Conservation (phyloP, 2,888 invertebrate species). For the Hyalella azteca region DNA sequence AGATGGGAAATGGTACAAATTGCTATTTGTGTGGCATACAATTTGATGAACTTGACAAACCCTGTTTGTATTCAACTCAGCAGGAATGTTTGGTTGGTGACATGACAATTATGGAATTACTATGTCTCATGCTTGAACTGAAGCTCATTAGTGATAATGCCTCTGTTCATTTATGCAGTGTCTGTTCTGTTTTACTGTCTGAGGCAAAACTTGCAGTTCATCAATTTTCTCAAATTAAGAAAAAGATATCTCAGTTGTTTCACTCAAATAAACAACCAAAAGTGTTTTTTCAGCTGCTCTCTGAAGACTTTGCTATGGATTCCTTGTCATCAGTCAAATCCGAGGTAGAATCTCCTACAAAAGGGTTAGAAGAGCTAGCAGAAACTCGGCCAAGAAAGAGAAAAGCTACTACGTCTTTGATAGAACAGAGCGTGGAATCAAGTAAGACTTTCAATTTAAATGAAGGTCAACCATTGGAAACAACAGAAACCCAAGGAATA, state of each 20-base stretch:
- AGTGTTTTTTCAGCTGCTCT: neutral
- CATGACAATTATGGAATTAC: neutral
- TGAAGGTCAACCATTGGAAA: neutral
- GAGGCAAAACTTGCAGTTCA: slow-evolving; percentile 7
- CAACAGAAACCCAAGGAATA: neutral
- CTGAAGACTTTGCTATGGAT: neutral
- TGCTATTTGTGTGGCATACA: slow-evolving; percentile 19
- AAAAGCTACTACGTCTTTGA: neutral
- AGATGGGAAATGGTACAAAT: neutral
- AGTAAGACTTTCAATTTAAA: too few relatives aligned
- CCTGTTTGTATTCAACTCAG: neutral
- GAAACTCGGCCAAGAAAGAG: neutral
- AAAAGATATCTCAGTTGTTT: neutral
- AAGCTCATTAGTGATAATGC: neutral
- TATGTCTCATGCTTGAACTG: neutral
- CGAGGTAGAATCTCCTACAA: neutral
- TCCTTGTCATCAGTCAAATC: neutral
- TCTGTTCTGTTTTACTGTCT: neutral
- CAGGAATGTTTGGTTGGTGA: neutral
- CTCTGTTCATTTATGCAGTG: neutral
- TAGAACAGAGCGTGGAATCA: neutral
- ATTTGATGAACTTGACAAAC: neutral
- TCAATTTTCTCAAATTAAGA: neutral
- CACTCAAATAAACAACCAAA: slow-evolving; percentile 3
- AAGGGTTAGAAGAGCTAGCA: neutral